Evolutionary conservation across 2,888 invertebrate genomes (phyloP), one percentile per base, ranked within the genome.

Genomic region (Mycalesis mineus): DNA sequence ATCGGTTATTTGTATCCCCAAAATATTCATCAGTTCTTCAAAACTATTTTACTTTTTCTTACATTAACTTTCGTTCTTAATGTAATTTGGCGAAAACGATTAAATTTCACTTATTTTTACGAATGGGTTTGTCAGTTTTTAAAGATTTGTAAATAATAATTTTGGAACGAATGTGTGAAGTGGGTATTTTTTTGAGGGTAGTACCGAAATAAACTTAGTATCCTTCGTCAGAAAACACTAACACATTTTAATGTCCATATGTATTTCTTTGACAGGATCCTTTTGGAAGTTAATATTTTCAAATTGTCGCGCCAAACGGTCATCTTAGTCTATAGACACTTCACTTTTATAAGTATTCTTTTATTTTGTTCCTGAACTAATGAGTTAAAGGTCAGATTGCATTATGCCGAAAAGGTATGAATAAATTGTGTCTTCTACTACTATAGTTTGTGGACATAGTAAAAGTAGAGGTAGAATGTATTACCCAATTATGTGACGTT

Each of bases 241-340:
- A 71, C 71, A 60, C 70, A 68, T 65, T 74, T 75, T 55, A 76
- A 71, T 62, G 76, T 82, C 78, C 78, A 78, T 60, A 74, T 68
- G 54, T 77, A 74, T 58, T 75, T 72, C 61, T 73, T 72, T 8
- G 71, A 66, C 36, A 73, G 22, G 6, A 55, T 50, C 44, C 61
- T 50, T 55, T 55, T 57, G 42, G 36, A 40, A 41, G 57, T 61
- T 44, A 60, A 61, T 57, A 65, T 57, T 62, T 64, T 67, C 28
- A 67, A 42, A 39, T 57, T 63, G 58, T 65, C 52, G 57, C 59
- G 59, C 60, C 61, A 61, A 65, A 69, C 70, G 67, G 68, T 77
- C 75, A 76, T 78, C 71, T 67, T 73, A 61, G 49, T 17, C 40
- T 9, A 31, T 15, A 15, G 13, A 29, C 22, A 22, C 22, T 22